Evolutionary conservation across 2,888 invertebrate genomes (phyloP), one percentile per base, ranked within the genome.

Genomic region (Limenitis camilla): DNA sequence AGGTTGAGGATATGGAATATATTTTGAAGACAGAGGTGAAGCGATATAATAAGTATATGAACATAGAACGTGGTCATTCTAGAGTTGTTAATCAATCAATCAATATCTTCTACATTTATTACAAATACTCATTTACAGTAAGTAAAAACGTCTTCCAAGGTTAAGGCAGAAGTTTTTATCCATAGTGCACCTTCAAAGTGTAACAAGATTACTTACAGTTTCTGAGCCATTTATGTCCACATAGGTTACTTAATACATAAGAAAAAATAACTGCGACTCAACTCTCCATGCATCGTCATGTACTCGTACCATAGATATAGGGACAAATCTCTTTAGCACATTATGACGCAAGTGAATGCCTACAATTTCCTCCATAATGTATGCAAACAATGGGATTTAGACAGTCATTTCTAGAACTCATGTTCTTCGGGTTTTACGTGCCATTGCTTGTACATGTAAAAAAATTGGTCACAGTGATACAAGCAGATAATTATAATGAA

Each of bases 281-380:
- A 8, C 2, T 31, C 11, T 40, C 19, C 40, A 40, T 8, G 19
- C 9, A 27, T 19, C 19, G 19, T 19, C 19, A 19, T 19, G 19
- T 19, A 19, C 19, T 19, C 19, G 19, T 19, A 19, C 19, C 6
- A 33, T 19, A 6, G 42, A 10, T 47, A 11, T 30, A 41, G 31
- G 40, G 28, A 56, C 55, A 59, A 59, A 60, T 52, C 56, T 54
- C 49, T 56, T 58, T 60, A 60, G 56, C 50, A 50, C 38, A 49
- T 48, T 52, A 40, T 56, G 56, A 59, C 54, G 56, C 31, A 56
- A 59, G 35, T 46, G 52, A 53, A 61, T 57, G 55, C 56, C 40
- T 51, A 51, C 49, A 57, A 56, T 59, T 49, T 55, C 56, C 51
- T 49, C 51, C 54, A 52, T 56, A 35, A 49, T 53, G 38, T 55